phyloP scores from a whole-genome alignment of 2,888 invertebrate species.

The Leptinotarsa tumamoca region DNA sequence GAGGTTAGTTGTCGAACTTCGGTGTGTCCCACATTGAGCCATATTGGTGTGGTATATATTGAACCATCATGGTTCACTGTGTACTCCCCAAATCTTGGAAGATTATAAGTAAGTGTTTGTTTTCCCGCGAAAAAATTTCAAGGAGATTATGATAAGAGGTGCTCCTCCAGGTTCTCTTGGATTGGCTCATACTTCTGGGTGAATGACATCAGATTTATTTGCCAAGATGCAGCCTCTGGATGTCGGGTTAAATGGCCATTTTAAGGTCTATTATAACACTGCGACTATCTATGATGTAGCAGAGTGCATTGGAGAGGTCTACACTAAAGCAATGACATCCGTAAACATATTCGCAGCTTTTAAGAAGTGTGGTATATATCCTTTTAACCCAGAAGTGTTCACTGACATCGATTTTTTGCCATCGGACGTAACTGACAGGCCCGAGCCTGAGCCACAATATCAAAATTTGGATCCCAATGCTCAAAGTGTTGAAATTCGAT shows the following conservation, averaged over 20 bases:
- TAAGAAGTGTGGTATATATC: too few species aligned
- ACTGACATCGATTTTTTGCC: background rate
- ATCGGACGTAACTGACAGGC: background rate
- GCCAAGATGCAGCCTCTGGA: background rate
- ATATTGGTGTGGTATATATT: too few species aligned
- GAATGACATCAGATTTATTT: background rate
- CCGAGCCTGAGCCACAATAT: background rate
- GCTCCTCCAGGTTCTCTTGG: background rate
- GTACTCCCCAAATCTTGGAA: too few species aligned
- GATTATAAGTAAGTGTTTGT: background rate
- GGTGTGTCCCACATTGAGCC: too few species aligned
- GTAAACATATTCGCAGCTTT: background rate
- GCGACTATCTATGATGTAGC: background rate
- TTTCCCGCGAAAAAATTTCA: background rate
- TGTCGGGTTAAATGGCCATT: background rate
- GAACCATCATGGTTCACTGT: too few species aligned
- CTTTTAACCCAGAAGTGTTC: background rate
- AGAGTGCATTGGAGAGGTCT: background rate
- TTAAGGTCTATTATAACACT: background rate
- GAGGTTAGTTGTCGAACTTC: too few species aligned
- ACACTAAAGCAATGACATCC: background rate
- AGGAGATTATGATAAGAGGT: background rate
- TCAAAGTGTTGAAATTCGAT: background rate
- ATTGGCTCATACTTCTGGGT: background rate
- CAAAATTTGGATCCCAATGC: background rate